Conservation (phyloP, 1,140 invertebrate species). For the Heliconius himera region DNA sequence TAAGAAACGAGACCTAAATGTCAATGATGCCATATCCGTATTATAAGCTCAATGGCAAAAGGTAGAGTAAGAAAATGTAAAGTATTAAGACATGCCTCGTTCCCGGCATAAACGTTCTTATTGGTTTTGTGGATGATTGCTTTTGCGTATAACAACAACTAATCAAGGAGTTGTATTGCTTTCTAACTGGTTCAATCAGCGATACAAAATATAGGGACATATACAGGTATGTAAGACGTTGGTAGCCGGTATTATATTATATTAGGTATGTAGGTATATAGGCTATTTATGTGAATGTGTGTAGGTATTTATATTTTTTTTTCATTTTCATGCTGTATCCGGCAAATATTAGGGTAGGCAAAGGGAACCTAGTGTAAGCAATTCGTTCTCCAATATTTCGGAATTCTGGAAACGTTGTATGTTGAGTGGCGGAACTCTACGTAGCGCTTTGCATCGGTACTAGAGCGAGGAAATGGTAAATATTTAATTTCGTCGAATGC, state of each 20-base stretch:
- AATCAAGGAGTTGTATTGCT: not conserved
- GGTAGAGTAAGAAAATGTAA: not conserved
- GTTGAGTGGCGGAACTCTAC: too few relatives aligned
- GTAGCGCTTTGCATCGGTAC: too few relatives aligned
- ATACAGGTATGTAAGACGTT: not conserved
- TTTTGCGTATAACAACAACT: slow-evolving; percentile 2
- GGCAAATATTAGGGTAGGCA: too few relatives aligned
- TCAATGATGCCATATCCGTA: not conserved
- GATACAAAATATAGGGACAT: not conserved
- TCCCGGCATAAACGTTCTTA: slow-evolving; percentile 2
- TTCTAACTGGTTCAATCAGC: slow-evolving; percentile 11
- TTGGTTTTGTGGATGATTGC: slow-evolving; percentile 3
- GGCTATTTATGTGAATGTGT: too few relatives aligned
- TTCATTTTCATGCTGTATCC: too few relatives aligned
- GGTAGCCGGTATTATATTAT: too few relatives aligned
- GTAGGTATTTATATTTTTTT: too few relatives aligned
- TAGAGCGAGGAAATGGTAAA: too few relatives aligned
- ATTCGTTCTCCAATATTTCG: too few relatives aligned
- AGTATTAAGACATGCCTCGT: not conserved
- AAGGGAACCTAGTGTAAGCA: too few relatives aligned
- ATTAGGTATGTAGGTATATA: not conserved
- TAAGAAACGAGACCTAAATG: not conserved
- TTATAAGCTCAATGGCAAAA: not conserved
- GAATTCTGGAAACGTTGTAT: too few relatives aligned
- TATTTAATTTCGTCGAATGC: too few relatives aligned